Conservation (phyloP, 2,113 vertebrate genomes). For the Jacana jacana region DNA sequence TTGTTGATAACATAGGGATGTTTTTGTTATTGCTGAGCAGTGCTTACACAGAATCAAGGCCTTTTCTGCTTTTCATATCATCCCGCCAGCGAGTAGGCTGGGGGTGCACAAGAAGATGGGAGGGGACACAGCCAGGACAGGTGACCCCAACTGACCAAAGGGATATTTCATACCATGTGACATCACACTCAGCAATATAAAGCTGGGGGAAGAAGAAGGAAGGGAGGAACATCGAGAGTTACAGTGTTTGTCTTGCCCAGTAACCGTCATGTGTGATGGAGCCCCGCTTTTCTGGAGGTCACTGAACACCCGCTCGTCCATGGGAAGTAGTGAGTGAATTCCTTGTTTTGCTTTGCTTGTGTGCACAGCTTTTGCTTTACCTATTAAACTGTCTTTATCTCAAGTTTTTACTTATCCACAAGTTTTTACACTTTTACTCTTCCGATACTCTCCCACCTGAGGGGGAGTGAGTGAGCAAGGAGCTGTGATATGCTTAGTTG, state of each 20-base stretch:
- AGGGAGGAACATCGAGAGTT: background rate
- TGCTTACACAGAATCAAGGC: background rate
- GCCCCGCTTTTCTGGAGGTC: background rate
- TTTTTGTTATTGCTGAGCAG: background rate
- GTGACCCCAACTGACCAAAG: background rate
- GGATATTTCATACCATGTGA: background rate
- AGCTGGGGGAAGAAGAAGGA: background rate
- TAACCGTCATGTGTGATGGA: background rate
- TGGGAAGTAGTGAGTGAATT: background rate
- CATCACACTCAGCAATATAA: background rate
- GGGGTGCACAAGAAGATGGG: background rate
- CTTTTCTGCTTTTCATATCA: background rate
- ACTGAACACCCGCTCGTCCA: background rate
- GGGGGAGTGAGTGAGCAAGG: background rate
- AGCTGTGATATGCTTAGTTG: background rate
- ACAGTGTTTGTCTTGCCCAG: background rate
- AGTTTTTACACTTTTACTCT: background rate
- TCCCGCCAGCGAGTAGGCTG: background rate
- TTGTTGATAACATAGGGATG: background rate
- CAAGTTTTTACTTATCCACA: too few relatives aligned
- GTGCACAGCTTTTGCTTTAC: background rate
- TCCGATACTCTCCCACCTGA: background rate
- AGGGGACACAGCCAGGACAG: background rate
- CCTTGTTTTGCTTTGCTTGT: background rate
- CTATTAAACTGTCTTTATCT: background rate